Percentiles rank a stretch among this genome's conserved stretches.
Conservation (phyloP, 2,888 invertebrate species). For the Tanaodytes sp. region DNA sequence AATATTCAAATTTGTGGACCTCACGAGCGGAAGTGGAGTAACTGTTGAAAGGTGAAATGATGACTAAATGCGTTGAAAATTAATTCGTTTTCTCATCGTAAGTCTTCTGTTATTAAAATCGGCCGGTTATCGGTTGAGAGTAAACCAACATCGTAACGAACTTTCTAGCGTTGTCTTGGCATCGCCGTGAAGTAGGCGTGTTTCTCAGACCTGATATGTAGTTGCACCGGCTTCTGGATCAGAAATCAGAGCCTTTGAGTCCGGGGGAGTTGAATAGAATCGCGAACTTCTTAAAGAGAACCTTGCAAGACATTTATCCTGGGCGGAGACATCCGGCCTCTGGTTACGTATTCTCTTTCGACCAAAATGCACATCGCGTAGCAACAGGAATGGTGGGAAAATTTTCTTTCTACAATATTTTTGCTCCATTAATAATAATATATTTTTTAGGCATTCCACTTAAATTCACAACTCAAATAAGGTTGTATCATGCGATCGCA, state of each 20-base stretch:
- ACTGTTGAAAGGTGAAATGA: too few species aligned
- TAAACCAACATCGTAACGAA: constrained; percentile 60
- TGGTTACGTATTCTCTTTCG: constrained; percentile 69
- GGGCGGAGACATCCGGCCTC: constrained; percentile 73
- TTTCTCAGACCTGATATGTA: constrained; percentile 66
- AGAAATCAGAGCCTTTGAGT: constrained; percentile 70
- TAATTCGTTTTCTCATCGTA: too few species aligned
- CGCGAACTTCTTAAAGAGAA: constrained; percentile 59
- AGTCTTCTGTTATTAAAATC: constrained; percentile 71
- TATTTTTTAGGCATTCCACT: too few species aligned
- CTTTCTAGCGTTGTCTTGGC: constrained; percentile 50
- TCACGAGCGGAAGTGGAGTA: too few species aligned
- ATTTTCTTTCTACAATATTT: constrained; percentile 26
- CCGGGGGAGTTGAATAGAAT: constrained; percentile 56
- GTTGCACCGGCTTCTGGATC: constrained; percentile 70
- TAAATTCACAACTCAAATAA: too few species aligned
- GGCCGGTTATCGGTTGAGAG: constrained; percentile 59
- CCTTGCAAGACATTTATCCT: constrained; percentile 66
- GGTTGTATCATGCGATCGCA: too few species aligned
- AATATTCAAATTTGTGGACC: too few species aligned
- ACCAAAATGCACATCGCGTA: constrained; percentile 30
- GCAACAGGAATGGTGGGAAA: constrained; percentile 42
- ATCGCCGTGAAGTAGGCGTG: constrained; percentile 57
- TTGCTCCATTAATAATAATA: not conserved
- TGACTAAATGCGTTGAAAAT: too few species aligned